Evolutionary conservation across 2,797 vertebrate species (phyloP).

Genomic region (Lagocephalus sceleratus): DNA sequence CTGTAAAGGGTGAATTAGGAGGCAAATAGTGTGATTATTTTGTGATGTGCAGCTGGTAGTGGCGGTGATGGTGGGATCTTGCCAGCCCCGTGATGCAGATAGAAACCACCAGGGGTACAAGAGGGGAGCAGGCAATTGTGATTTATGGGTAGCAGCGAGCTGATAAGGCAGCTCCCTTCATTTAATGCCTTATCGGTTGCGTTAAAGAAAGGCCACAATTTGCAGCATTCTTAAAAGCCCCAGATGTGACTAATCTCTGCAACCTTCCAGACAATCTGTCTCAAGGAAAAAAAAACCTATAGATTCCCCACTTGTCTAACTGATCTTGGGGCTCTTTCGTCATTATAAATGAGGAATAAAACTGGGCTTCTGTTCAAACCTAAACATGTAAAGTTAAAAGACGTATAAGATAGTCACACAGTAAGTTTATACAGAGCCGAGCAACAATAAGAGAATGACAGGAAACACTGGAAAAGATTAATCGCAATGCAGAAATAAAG

Average conservation of each 20-base stretch:
- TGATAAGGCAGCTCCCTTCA: conserved; percentile 84
- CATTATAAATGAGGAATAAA: conserved; percentile 14
- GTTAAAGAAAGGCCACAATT: conserved; percentile 87
- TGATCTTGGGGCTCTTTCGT: conserved; percentile 55
- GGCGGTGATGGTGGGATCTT: conserved; percentile 73
- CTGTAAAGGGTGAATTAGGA: conserved; percentile 67
- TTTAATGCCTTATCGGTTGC: conserved; percentile 83
- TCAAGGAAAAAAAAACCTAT: conserved; percentile 66
- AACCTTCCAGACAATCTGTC: conserved; percentile 81
- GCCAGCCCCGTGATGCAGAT: conserved; percentile 76
- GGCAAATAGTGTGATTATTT: conserved; percentile 65
- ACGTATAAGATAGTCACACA: not conserved
- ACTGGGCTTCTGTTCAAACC: conserved; percentile 10
- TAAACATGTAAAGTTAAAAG: not conserved
- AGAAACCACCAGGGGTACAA: conserved; percentile 80
- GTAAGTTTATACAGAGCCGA: too few relatives aligned
- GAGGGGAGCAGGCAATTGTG: conserved; percentile 79
- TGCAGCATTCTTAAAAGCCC: conserved; percentile 85
- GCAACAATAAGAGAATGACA: too few relatives aligned
- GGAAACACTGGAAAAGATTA: too few relatives aligned
- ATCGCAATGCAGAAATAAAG: too few relatives aligned
- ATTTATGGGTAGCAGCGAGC: conserved; percentile 84
- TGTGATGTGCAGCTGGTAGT: conserved; percentile 54
- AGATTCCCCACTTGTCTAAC: conserved; percentile 80
- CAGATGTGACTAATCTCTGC: conserved; percentile 84